These are phyloP conservation scores for Pristis pectinata DNA, from an alignment of 2,797 vertebrate species.

Conservation along the genomic window DNA sequence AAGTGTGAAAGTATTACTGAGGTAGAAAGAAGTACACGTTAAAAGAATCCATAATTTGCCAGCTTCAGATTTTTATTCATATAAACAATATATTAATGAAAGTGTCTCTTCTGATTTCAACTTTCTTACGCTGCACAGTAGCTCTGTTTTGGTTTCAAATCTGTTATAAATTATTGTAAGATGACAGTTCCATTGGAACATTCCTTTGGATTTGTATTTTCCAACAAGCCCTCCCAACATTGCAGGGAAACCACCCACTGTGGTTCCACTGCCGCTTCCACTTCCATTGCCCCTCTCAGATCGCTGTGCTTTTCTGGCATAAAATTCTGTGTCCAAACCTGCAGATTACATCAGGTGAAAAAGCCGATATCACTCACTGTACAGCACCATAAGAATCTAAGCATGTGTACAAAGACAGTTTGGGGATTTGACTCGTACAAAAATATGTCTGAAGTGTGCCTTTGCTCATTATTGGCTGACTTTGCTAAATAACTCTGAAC, in stretches of 20 bases:
- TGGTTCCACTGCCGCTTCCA: background rate
- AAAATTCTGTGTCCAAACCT: too few relatives aligned
- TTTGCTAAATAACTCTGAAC: conserved; percentile 3
- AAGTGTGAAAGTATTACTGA: background rate
- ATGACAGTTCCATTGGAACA: background rate
- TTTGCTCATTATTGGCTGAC: conserved; percentile 10
- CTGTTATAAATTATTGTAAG: conserved; percentile 9
- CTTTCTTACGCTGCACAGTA: background rate
- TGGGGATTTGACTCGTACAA: background rate
- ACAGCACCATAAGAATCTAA: background rate
- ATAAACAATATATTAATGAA: background rate
- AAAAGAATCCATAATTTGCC: background rate
- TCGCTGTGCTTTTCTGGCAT: background rate
- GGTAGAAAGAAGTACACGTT: background rate
- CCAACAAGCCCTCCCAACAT: background rate
- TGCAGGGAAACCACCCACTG: background rate
- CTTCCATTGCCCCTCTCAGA: background rate
- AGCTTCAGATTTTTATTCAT: background rate
- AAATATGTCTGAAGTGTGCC: background rate
- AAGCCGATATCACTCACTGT: background rate
- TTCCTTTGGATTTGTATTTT: conserved; percentile 6
- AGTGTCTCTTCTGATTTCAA: background rate
- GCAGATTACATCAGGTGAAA: background rate
- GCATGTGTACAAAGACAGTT: background rate
- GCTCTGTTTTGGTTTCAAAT: background rate